Percentiles rank a stretch among this genome's conserved stretches.
These are phyloP conservation scores for Tenualosa ilisha DNA, from an alignment of 2,797 vertebrate genomes.

Conservation along the genomic window DNA sequence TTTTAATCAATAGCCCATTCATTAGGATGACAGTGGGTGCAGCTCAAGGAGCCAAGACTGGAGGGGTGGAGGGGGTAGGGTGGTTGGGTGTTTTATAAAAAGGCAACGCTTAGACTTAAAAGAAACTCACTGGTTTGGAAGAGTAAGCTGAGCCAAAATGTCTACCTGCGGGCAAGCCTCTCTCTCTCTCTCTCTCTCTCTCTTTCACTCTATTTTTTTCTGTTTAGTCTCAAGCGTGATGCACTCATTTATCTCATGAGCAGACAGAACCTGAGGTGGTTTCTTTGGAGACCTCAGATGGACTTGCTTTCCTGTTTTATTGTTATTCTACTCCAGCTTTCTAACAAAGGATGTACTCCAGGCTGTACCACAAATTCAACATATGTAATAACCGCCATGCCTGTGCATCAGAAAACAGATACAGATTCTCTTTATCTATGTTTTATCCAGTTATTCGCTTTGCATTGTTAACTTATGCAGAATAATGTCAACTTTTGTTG, in stretches of 20 bases:
- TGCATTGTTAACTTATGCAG: not conserved
- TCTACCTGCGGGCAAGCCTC: not conserved
- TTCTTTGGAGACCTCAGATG: not conserved
- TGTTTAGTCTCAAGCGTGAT: not conserved
- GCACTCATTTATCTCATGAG: not conserved
- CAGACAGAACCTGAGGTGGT: not conserved
- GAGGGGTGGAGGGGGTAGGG: not conserved
- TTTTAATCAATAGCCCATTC: constrained; percentile 46
- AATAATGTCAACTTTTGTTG: not conserved
- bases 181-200: not conserved
- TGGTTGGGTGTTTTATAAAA: not conserved
- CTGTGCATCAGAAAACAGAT: not conserved
- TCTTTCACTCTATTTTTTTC: not conserved
- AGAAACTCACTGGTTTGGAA: constrained; percentile 11
- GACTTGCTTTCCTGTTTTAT: not conserved
- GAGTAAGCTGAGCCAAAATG: not conserved
- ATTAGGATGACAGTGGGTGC: constrained; percentile 32
- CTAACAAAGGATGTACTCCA: not conserved
- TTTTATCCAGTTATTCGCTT: not conserved
- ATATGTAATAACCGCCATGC: not conserved
- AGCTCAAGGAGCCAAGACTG: not conserved
- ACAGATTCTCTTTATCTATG: not conserved
- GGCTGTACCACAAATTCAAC: not conserved
- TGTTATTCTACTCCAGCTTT: not conserved
- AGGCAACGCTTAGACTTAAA: not conserved